phyloP scores from a whole-genome alignment of 2,113 vertebrate species.

The Phaetusa simplex region DNA sequence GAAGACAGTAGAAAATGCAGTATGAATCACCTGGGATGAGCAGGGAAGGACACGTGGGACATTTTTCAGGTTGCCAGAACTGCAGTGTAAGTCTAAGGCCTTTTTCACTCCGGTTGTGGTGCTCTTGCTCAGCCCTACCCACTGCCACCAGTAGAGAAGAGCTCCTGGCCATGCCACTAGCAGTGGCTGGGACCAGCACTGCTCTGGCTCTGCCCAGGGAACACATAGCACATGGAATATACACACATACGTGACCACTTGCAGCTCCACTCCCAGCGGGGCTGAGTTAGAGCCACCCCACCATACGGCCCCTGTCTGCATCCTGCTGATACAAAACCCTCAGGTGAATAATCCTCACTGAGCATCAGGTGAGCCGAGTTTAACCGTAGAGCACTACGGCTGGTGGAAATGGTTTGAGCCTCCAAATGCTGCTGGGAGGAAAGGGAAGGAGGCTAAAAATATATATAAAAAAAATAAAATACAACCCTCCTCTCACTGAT shows the following conservation, averaged over 20 bases:
- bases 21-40: background rate
- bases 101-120: background rate
- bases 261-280: background rate
- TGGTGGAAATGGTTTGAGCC: background rate
- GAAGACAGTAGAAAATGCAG: background rate
- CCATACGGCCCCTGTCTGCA: background rate
- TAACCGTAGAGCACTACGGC: background rate
- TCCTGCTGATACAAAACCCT: background rate
- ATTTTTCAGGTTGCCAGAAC: rapidly evolving
- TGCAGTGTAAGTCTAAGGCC: background rate
- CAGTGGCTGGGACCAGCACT: background rate
- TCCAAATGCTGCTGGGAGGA: background rate
- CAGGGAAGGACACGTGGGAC: background rate
- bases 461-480: background rate
- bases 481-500: background rate
- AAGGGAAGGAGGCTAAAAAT: background rate
- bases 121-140: background rate
- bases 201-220: background rate
- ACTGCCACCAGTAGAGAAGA: background rate
- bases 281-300: background rate
- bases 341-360: background rate
- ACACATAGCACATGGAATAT: rapidly evolving
- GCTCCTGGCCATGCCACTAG: background rate
- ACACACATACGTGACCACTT: background rate
- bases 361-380: background rate